Conservation (phyloP, 2,888 invertebrate genomes). For the Aplocera efformata region DNA sequence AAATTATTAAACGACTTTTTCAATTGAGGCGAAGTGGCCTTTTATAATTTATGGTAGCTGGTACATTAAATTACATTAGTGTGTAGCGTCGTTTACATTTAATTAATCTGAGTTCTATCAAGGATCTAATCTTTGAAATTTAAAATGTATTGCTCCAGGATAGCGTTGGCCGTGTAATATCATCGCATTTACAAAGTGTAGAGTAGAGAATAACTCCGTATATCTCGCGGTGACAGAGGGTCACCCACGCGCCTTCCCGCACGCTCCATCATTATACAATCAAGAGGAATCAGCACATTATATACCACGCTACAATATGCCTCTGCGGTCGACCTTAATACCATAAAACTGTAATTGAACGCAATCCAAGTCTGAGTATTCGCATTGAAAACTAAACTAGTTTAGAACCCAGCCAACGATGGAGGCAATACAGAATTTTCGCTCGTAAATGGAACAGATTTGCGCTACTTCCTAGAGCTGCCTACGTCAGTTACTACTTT, state of each 20-base stretch:
- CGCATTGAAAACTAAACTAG: conserved; percentile 2
- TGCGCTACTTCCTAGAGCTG: conserved; percentile 36
- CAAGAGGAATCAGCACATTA: conserved; percentile 69
- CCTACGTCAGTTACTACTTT: conserved; percentile 44
- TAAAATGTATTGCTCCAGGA: background rate
- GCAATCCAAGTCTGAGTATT: conserved; percentile 2
- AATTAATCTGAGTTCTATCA: too few species aligned
- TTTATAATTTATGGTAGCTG: too few species aligned
- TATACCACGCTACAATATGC: conserved; percentile 27
- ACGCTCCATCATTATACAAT: conserved; percentile 74
- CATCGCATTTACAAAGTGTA: conserved; percentile 40
- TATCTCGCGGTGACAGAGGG: conserved; percentile 61
- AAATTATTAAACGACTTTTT: too few species aligned
- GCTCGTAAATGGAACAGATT: conserved; percentile 20
- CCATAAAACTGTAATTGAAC: background rate
- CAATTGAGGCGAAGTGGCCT: too few species aligned
- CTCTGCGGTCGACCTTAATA: conserved; percentile 5
- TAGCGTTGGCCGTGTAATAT: conserved; percentile 8
- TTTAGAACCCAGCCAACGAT: conserved; percentile 12
- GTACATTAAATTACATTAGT: too few species aligned
- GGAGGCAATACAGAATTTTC: conserved; percentile 14
- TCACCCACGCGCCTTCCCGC: conserved; percentile 69
- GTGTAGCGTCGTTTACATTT: too few species aligned
- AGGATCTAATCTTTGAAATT: too few species aligned
- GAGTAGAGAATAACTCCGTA: conserved; percentile 49